These are phyloP conservation scores for Eulemur mongoz DNA, from an alignment of 2,797 vertebrate species.

Conservation along the genomic window DNA sequence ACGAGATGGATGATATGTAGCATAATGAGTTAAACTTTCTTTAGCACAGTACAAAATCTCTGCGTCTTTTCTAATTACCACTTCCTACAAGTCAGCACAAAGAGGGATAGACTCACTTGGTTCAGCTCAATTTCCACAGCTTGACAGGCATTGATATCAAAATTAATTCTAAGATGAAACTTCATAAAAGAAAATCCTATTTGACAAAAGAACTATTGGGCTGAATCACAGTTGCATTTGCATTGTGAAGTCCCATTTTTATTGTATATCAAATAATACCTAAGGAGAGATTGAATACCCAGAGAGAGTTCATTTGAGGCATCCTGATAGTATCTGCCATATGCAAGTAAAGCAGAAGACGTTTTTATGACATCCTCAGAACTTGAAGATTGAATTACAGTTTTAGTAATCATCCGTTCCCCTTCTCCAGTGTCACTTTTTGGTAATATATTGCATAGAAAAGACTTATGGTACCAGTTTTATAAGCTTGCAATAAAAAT, in stretches of 20 bases:
- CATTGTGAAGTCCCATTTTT: slow-evolving; percentile 59
- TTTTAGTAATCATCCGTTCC: slow-evolving; percentile 84
- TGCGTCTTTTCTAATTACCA: slow-evolving; percentile 61
- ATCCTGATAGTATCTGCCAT: slow-evolving; percentile 69
- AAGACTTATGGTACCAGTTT: slow-evolving; percentile 84
- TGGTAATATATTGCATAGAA: slow-evolving; percentile 84
- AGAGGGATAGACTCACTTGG: slow-evolving; percentile 47
- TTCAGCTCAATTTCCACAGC: slow-evolving; percentile 60
- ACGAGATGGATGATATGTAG: not conserved
- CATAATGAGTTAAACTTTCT: slow-evolving; percentile 26
- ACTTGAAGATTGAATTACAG: slow-evolving; percentile 85
- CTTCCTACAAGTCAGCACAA: slow-evolving; percentile 43
- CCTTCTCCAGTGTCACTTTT: slow-evolving; percentile 83
- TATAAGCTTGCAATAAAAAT: slow-evolving; percentile 88
- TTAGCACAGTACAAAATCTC: slow-evolving; percentile 31
- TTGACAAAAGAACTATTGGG: slow-evolving; percentile 53
- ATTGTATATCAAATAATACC: slow-evolving; percentile 71
- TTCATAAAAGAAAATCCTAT: slow-evolving; percentile 68
- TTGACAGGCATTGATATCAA: slow-evolving; percentile 59
- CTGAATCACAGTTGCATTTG: slow-evolving; percentile 56
- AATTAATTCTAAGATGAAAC: slow-evolving; percentile 71
- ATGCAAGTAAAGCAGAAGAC: slow-evolving; percentile 76
- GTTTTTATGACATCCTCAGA: slow-evolving; percentile 83
- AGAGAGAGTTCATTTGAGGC: slow-evolving; percentile 75
- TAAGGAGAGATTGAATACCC: slow-evolving; percentile 62